Evolutionary conservation across 2,113 vertebrate genomes (phyloP), one percentile per base, ranked within the genome.

Genomic region (Dicaeum eximium): DNA sequence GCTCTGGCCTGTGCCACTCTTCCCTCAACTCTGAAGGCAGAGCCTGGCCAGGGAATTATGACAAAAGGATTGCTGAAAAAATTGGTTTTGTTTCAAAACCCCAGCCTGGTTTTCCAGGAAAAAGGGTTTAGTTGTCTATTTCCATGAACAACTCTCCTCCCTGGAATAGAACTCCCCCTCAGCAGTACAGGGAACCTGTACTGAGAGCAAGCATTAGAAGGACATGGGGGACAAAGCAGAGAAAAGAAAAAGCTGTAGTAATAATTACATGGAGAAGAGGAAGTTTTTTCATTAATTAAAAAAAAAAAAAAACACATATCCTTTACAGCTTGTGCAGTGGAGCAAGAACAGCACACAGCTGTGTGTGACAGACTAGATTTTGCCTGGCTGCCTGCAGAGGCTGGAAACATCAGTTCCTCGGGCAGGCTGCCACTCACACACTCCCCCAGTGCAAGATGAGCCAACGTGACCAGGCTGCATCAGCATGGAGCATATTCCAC

Each of bases 331-430:
- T 45, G 15, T 62, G 11, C 28, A 44, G 11, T 4, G 3, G 22
- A 54, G 13, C 13, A 37, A 35, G 27, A 81, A 3, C 9, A 71
- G 31, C 31, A 15, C 2, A 67, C 27, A 86, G 16, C 24, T 27
- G 9, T 24, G 40, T 44, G 9, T 2, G 2, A 18, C 27, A 70
- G 37, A 7, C n/a, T 50, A 22, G 16, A 50, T 75, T 54, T 51
- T 67, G 15, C n/a, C 67, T 45, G 87, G 19, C 35, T 93, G 80
- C 93, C 78, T 28, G 53, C 94, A 94, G 93, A 96, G 97, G 88
- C 94, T 98, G 77, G 73, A 93, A 97, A 92, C 91, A 94, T 91
- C 97, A 95, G 94, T 51, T 97, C 91, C 95, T 48, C 2, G 5
- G 25, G 45, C 40, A 61, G 15, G 24, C 2, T 82, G 33, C 61